These are phyloP conservation scores for Xestia rhomboidea DNA, from an alignment of 2,888 invertebrate genomes.

Conservation along the genomic window DNA sequence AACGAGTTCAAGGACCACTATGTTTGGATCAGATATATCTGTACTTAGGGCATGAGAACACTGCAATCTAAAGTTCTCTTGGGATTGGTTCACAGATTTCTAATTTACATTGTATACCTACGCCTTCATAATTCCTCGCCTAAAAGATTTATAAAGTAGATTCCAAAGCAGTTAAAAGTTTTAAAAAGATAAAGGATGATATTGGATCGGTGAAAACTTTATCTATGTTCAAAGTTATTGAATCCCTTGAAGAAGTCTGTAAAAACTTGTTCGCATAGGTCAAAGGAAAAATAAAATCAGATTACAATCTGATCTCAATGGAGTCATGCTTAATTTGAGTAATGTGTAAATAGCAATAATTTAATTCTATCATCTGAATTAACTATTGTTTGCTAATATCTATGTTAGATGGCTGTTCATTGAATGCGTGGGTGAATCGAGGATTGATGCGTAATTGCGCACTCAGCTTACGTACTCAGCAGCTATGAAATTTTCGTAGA, in stretches of 20 bases:
- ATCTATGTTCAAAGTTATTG: background rate
- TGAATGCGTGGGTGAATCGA: constrained; percentile 63
- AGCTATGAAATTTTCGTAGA: constrained; percentile 40
- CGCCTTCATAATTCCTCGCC: background rate
- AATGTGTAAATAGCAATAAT: constrained; percentile 71
- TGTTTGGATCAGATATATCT: constrained; percentile 68
- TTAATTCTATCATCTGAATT: constrained; percentile 72
- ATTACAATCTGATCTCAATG: constrained; percentile 41
- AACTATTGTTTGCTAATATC: constrained; percentile 73
- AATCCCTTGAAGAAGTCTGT: constrained; percentile 18
- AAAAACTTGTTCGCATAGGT: background rate
- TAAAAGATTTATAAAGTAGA: background rate
- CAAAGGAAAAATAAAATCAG: constrained; percentile 17
- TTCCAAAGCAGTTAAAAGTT: constrained; percentile 6
- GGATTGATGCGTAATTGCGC: constrained; percentile 50
- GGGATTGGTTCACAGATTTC: constrained; percentile 18
- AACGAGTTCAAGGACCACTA: constrained; percentile 75
- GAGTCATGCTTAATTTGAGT: constrained; percentile 68
- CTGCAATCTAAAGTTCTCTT: constrained; percentile 39
- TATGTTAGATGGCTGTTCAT: constrained; percentile 66
- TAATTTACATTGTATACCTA: constrained; percentile 15
- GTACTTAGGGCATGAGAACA: constrained; percentile 52
- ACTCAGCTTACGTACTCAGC: no score
- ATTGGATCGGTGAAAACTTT: background rate
- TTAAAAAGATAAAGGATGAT: background rate